Evolutionary conservation across 53 echinoderm and acorn worm genomes (phyloP), one percentile per base, ranked within the genome.

Genomic region (Paracentrotus lividus): DNA sequence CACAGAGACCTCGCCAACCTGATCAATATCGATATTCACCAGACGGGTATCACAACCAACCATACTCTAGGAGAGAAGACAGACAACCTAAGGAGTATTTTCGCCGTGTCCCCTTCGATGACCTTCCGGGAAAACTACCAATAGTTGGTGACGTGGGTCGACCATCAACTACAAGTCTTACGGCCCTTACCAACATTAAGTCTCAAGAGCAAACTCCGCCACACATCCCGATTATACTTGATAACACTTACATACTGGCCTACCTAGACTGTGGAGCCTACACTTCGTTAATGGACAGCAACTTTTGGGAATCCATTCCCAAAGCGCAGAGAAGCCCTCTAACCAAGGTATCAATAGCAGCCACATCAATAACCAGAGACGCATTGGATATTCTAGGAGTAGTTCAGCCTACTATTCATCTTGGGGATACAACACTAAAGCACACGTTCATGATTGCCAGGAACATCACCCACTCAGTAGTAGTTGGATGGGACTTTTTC

Each of bases 401-500:
- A 38, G 42, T 43, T 58, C 38, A 59, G 1, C 42, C 64, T 5
- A 88, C 61, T 15, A 6, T 88, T 7, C 88, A 88, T 24, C 26
- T 88, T 4, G 88, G 88, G 1, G 42, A 24, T 38, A 88, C 38
- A 5, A 88, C 88, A 32, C 33, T 4, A 1, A 12, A 60, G 42
- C 64, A 88, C 40, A 9, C 2, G 40, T 89, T 60, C 24, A 5
- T 42, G 4, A 45, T 34, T 5, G 89, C 89, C 10, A 89, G 89
- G 44, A 43, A 42, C 23, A 65, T 89, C 9, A 89, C 43, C 16
- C 89, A 89, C 89, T 43, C 88, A 40, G 64, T 23, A 42, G 44
- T 89, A 20, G 20, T 89, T 42, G 66, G 89, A 21, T 89, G 65
- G 89, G 66, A 89, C 43, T 34, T 89, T 42, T 89, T 89, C 65